phyloP scores from a whole-genome alignment of 2,113 vertebrate species.

The Megaleporinus macrocephalus region DNA sequence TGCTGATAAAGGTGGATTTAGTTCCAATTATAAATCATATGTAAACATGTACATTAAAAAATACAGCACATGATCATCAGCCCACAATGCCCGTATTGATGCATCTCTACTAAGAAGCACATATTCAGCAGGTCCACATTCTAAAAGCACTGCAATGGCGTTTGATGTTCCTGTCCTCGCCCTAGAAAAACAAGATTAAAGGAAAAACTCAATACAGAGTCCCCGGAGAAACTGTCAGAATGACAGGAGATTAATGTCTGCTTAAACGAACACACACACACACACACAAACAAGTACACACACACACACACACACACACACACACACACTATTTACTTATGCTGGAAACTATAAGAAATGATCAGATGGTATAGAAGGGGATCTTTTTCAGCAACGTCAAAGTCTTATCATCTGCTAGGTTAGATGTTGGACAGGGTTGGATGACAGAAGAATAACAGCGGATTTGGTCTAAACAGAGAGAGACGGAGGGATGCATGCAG shows the following conservation, averaged over 20 bases:
- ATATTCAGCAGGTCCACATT: not conserved
- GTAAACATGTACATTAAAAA: no score
- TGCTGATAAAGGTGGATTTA: no score
- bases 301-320: not conserved
- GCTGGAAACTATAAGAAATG: not conserved
- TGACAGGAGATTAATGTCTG: slow-evolving; percentile 41
- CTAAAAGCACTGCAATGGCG: not conserved
- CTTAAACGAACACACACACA: not conserved
- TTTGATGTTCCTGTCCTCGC: not conserved
- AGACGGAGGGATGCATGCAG: not conserved
- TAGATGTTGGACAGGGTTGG: not conserved
- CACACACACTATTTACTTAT: not conserved
- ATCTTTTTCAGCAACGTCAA: not conserved
- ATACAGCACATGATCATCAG: no score
- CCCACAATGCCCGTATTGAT: no score
- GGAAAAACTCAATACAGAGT: not conserved
- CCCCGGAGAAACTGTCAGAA: slow-evolving; percentile 36
- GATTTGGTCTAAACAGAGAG: not conserved
- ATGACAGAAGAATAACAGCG: not conserved
- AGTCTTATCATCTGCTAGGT: not conserved
- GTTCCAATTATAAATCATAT: no score
- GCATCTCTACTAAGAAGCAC: not conserved
- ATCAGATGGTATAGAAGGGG: not conserved
- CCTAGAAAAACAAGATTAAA: slow-evolving; percentile 31
- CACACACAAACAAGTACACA: not conserved